phyloP scores from a whole-genome alignment of 2,888 invertebrate species.

The Pherbina coryleti region DNA sequence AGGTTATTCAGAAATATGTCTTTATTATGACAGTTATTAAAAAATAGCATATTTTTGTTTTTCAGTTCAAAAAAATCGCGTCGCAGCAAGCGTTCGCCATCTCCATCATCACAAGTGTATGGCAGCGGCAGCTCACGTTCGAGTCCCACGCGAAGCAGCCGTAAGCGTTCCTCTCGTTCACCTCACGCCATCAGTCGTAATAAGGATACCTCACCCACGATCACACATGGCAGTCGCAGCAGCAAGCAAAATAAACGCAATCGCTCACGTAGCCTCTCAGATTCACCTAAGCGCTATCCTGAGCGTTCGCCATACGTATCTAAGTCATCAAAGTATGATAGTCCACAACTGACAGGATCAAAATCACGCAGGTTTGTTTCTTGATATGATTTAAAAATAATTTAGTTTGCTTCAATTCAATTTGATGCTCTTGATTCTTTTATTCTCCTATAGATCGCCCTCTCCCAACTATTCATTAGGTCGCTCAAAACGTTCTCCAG shows the following conservation, averaged over 20 bases:
- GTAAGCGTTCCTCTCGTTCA: constrained; percentile 65
- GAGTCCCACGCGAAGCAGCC: constrained; percentile 63
- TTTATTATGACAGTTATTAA: not conserved
- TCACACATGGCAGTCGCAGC: constrained; percentile 49
- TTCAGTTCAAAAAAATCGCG: constrained; percentile 54
- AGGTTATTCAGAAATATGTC: constrained; percentile 45
- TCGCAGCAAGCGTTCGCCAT: constrained; percentile 56
- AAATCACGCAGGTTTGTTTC: constrained; percentile 51
- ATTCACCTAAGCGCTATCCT: constrained; percentile 62
- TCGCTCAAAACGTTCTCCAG: constrained; percentile 27
- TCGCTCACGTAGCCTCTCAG: constrained; percentile 59
- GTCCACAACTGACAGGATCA: constrained; percentile 51
- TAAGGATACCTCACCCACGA: constrained; percentile 49
- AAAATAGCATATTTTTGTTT: constrained; percentile 25
- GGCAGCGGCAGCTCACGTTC: constrained; percentile 54
- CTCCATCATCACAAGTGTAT: constrained; percentile 54
- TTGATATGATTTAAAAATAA: not conserved
- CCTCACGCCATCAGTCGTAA: constrained; percentile 53
- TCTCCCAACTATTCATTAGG: constrained; percentile 49
- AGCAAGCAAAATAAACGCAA: constrained; percentile 56
- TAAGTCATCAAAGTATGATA: constrained; percentile 59
- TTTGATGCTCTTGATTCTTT: not conserved
- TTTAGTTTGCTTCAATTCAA: not conserved
- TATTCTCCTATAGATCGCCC: constrained; percentile 50
- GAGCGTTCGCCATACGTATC: constrained; percentile 53